These are phyloP conservation scores for Eupristina koningsbergeri DNA, from an alignment of 1,140 invertebrate genomes.

Conservation along the genomic window DNA sequence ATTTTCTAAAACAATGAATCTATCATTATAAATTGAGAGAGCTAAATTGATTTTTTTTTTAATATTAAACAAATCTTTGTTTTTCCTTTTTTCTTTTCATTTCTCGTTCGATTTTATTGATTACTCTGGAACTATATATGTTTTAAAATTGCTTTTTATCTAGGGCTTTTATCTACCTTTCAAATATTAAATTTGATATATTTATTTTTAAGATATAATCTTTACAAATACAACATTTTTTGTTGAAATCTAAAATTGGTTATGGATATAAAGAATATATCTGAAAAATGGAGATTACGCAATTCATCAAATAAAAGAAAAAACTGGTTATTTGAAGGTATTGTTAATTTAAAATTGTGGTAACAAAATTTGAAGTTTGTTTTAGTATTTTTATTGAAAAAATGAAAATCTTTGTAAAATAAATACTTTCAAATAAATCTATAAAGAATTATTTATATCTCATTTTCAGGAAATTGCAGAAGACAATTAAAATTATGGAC, in stretches of 20 bases:
- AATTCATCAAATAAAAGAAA: no score
- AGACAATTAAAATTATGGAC: neutral
- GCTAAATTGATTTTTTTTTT: neutral
- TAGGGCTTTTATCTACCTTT: no score
- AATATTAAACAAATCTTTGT: neutral
- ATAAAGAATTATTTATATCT: neutral
- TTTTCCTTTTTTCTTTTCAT: neutral
- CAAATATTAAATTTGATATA: no score
- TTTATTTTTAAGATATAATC: no score
- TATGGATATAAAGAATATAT: no score
- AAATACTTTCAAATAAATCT: neutral
- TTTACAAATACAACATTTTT: neutral
- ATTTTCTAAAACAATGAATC: neutral
- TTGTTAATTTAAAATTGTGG: no score
- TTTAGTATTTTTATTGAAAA: no score
- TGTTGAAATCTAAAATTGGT: neutral
- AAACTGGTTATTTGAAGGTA: no score
- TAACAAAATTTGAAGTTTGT: no score
- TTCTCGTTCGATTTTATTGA: no score
- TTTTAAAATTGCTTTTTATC: neutral
- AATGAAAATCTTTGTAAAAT: neutral
- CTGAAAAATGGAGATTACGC: no score
- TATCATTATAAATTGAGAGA: no score
- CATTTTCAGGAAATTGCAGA: neutral
- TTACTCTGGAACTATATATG: neutral